Evolutionary conservation across 2,113 vertebrate species (phyloP).

Genomic region (Probosciger aterrimus): DNA sequence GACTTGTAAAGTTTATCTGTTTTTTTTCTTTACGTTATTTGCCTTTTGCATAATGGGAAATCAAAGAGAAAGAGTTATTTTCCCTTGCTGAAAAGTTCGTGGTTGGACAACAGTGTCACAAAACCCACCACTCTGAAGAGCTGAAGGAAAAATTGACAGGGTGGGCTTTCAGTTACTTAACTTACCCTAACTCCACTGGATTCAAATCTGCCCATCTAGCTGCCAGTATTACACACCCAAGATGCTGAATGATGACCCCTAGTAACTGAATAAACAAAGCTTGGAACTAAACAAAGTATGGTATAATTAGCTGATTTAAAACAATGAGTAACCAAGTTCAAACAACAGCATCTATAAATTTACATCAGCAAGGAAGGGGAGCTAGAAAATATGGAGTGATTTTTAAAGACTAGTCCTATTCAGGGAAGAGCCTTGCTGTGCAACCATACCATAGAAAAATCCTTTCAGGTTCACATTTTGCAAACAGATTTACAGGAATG

Average conservation of each 20-base stretch:
- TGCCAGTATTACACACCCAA: neutral
- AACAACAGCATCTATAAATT: neutral
- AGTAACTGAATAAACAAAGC: neutral
- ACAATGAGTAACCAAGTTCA: neutral
- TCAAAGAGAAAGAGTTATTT: neutral
- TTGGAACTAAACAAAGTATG: neutral
- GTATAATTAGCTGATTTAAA: neutral
- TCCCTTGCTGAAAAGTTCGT: accelerated
- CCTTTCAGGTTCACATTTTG: neutral
- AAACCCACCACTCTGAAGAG: neutral
- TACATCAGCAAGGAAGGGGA: neutral
- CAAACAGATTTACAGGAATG: neutral
- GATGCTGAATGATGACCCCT: neutral
- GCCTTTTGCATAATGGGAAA: neutral
- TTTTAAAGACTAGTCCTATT: neutral
- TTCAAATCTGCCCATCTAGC: neutral
- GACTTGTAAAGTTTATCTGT: neutral
- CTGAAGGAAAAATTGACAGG: neutral
- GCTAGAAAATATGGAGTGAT: neutral
- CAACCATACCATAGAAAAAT: neutral
- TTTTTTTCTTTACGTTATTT: neutral
- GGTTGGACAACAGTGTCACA: neutral
- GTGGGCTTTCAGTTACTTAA: neutral
- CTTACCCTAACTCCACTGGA: neutral
- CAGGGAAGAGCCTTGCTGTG: neutral